phyloP scores from a whole-genome alignment of 2,797 vertebrate species.

The Pteropus rufus region DNA sequence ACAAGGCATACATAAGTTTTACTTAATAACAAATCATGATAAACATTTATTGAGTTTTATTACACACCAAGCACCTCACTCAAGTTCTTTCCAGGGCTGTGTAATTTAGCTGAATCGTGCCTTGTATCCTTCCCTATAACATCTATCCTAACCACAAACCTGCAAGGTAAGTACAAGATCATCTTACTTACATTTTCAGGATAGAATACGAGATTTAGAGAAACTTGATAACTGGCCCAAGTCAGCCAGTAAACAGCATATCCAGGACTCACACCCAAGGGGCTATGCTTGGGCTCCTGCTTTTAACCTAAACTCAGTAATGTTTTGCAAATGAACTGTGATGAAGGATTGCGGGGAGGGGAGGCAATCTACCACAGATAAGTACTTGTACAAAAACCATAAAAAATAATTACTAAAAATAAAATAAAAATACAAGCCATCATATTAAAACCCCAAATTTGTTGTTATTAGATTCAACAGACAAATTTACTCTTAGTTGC shows the following conservation, averaged over 20 bases:
- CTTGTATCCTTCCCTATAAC: not conserved
- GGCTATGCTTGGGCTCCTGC: not conserved
- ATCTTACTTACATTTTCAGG: not conserved
- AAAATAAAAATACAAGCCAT: not conserved
- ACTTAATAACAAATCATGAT: not conserved
- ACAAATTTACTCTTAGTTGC: not conserved
- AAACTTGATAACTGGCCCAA: not conserved
- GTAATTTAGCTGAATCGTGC: not conserved
- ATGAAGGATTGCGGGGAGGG: not conserved
- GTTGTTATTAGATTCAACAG: not conserved
- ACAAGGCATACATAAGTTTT: not conserved
- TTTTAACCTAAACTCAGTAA: not conserved
- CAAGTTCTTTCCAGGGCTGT: not conserved
- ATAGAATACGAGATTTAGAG: not conserved
- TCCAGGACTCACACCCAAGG: not conserved
- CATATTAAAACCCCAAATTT: not conserved
- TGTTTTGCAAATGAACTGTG: not conserved
- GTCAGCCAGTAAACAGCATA: not conserved
- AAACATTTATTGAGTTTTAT: not conserved
- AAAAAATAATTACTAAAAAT: constrained; percentile 10
- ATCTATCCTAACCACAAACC: not conserved
- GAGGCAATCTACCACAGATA: not conserved
- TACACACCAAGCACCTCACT: not conserved
- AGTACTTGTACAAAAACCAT: not conserved
- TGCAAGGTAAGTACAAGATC: not conserved